These are phyloP conservation scores for Premnoplex brunnescens DNA, from an alignment of 2,797 vertebrate genomes.

Conservation along the genomic window DNA sequence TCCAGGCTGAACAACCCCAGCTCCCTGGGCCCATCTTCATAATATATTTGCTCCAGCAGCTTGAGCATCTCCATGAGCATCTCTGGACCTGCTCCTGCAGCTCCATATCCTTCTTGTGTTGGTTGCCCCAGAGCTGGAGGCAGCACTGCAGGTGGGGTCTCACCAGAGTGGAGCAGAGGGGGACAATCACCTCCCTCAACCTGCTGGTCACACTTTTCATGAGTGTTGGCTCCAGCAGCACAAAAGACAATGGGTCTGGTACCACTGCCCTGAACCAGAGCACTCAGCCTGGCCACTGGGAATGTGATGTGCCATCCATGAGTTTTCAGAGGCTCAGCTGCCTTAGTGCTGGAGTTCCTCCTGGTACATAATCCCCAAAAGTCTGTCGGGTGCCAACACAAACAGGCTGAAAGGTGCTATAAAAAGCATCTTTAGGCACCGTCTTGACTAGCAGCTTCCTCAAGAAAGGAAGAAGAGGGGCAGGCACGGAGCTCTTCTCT, in stretches of 20 bases:
- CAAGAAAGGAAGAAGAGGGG: not conserved
- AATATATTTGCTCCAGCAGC: rapidly evolving
- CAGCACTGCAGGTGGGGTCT: not conserved
- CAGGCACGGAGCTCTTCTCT: too few species aligned
- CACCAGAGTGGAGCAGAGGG: not conserved
- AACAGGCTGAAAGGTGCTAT: not conserved
- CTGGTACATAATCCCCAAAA: not conserved
- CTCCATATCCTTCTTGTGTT: not conserved
- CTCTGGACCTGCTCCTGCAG: rapidly evolving
- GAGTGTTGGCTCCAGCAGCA: not conserved
- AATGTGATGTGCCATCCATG: not conserved
- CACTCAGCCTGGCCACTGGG: not conserved
- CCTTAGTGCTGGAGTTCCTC: not conserved
- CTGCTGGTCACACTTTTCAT: not conserved
- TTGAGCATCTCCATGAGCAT: not conserved
- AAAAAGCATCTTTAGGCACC: not conserved
- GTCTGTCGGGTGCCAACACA: not conserved
- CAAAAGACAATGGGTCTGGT: not conserved
- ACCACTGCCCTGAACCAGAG: not conserved
- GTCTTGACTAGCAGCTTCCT: not conserved
- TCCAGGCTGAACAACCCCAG: not conserved
- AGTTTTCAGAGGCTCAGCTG: not conserved
- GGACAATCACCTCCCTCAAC: too few species aligned
- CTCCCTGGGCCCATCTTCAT: too few species aligned
- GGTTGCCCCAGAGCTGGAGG: not conserved